Percentiles rank a stretch among this genome's conserved stretches.
These are phyloP conservation scores for Cyrtonyx montezumae DNA, from an alignment of 2,113 vertebrate genomes.

Conservation along the genomic window DNA sequence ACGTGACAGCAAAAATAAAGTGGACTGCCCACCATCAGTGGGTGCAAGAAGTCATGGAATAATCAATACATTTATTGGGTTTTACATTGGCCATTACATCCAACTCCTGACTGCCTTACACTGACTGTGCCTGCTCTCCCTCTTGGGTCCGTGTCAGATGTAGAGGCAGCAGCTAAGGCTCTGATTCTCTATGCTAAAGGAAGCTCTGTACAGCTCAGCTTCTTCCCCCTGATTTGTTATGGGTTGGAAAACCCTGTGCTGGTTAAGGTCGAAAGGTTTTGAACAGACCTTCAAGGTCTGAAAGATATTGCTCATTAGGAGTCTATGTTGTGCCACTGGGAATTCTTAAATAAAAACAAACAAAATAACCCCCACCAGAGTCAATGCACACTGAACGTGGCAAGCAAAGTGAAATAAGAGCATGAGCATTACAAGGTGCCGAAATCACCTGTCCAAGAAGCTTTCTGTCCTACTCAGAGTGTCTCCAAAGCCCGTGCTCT, in stretches of 20 bases:
- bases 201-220: background rate
- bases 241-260: background rate
- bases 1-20: background rate
- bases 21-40: background rate
- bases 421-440: background rate
- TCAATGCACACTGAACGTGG: background rate
- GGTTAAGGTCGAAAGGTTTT: background rate
- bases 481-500: background rate
- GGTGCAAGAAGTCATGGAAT: background rate
- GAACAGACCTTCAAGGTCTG: background rate
- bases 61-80: background rate
- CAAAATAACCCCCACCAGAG: background rate
- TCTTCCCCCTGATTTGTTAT: accelerated
- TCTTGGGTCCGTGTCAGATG: background rate
- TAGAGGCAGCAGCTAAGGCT: background rate
- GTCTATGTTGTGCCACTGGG: background rate
- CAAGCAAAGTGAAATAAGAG: background rate
- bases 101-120: background rate
- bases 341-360: background rate
- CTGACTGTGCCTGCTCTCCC: background rate
- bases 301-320: background rate
- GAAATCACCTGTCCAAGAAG: background rate
- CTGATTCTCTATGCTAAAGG: background rate
- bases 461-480: background rate
- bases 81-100: no score